Evolutionary conservation across 2,888 invertebrate species (phyloP), one percentile per base, ranked within the genome.

Genomic region (Arctia plantaginis): DNA sequence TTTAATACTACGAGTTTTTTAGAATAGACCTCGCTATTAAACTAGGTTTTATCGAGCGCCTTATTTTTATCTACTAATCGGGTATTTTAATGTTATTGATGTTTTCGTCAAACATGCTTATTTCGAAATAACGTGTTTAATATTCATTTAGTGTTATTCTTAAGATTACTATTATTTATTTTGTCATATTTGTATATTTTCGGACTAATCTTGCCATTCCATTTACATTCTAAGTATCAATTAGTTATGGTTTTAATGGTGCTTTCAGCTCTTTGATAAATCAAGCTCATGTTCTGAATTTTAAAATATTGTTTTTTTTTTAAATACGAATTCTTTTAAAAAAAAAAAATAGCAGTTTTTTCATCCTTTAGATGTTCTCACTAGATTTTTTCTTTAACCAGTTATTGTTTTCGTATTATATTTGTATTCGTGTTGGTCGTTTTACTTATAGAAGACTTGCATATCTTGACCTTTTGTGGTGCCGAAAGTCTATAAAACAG

Each of bases 171-270:
- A 27, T 59, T 27, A 27, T 59, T 59, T 59, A 51, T 55, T 59
- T 59, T 59, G 59, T 27, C 4, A 59, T 27, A 27, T 59, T 23
- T 59, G 12, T 59, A 6, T 27, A 59, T 59, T n/a, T 55, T 55
- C n/a, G 51, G n/a, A 55, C 51, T 55, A 55, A n/a, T n/a, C 51
- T 55, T 55, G n/a, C 3, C 0, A n/a, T 55, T 55, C n/a, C 2
- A 55, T 55, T 55, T 23, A n/a, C 23, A 55, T 55, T 55, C 51
- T 55, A 55, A 55, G 51, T 55, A 55, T 55, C n/a, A 55, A 55
- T 55, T 55, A 55, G 51, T 55, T 55, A 55, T n/a, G 51, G 51
- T 55, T 55, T 55, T 55, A 55, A 55, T 55, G n/a, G n/a, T 55
- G 7, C 51, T 23, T 55, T 59, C 27, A 59, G 15, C 59, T 59